Evolutionary conservation across 2,888 invertebrate genomes (phyloP).

Genomic region (Dasysyrphus tricinctus): DNA sequence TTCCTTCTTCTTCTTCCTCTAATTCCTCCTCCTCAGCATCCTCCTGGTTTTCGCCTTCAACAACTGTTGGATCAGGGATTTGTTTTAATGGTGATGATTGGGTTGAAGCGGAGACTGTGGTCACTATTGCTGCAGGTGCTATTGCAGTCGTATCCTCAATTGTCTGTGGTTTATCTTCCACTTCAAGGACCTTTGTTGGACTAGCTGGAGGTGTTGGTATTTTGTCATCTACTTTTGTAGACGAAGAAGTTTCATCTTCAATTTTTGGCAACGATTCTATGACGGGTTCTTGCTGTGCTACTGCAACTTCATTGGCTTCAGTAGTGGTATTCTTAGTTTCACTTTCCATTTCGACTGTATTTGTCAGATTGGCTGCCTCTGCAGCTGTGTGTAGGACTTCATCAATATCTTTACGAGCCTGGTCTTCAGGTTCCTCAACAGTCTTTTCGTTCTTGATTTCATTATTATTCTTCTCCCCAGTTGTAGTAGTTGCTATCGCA

Average conservation of each 20-base stretch:
- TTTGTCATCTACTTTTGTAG: conserved; percentile 47
- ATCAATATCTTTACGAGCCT: conserved; percentile 84
- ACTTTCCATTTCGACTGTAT: conserved; percentile 9
- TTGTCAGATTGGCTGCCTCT: conserved; percentile 81
- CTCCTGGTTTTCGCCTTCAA: neutral
- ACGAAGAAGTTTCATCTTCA: conserved; percentile 48
- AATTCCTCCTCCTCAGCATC: conserved; percentile 42
- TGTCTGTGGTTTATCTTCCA: conserved; percentile 44
- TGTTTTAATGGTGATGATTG: conserved; percentile 63
- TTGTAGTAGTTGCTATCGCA: conserved; percentile 79
- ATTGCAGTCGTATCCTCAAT: conserved; percentile 27
- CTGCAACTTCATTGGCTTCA: conserved; percentile 30
- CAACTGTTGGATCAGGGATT: conserved; percentile 5
- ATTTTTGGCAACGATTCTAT: conserved; percentile 43
- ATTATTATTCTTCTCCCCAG: conserved; percentile 76
- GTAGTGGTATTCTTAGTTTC: conserved; percentile 18
- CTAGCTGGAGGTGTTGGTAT: conserved; percentile 19
- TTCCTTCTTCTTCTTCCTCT: conserved; percentile 62
- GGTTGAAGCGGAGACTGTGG: conserved; percentile 43
- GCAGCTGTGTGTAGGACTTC: conserved; percentile 84
- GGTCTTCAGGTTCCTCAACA: conserved; percentile 76
- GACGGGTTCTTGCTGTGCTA: conserved; percentile 6
- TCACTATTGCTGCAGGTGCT: conserved; percentile 2
- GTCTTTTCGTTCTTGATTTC: conserved; percentile 75
- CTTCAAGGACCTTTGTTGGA: conserved; percentile 42